Evolutionary conservation across 2,113 vertebrate species (phyloP).

Genomic region (Triplophysa tibetana): DNA sequence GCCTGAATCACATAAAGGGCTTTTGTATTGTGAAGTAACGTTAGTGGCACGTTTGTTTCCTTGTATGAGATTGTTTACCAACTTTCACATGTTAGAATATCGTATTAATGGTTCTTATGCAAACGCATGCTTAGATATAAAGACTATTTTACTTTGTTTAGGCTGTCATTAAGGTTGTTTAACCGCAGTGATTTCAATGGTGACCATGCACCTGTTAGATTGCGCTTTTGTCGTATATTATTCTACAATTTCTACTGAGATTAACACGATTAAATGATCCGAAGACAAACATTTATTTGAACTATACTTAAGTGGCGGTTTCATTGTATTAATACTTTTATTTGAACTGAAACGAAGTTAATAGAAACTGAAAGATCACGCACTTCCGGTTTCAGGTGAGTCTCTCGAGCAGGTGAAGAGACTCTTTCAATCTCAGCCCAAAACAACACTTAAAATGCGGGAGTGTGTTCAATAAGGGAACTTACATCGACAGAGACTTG

Average conservation of each 20-base stretch:
- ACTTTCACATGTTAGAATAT: background rate
- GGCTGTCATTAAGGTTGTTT: background rate
- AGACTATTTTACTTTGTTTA: background rate
- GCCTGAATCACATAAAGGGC: background rate
- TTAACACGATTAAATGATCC: background rate
- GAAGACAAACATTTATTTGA: background rate
- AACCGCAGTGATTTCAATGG: conserved; percentile 21
- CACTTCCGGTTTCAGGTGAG: conserved; percentile 73
- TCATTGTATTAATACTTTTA: background rate
- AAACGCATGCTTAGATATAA: background rate
- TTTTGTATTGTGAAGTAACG: conserved; percentile 11
- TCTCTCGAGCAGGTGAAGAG: conserved; percentile 47
- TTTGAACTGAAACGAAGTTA: conserved; percentile 12
- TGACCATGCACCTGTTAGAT: conserved; percentile 45
- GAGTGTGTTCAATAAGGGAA: background rate
- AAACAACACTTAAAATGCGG: conserved; percentile 11
- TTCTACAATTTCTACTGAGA: background rate
- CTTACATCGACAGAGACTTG: background rate
- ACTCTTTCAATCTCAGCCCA: background rate
- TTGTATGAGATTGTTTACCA: background rate
- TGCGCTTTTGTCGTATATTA: background rate
- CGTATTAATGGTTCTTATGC: background rate
- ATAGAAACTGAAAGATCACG: background rate
- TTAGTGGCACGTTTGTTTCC: conserved; percentile 2
- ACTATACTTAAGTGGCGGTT: background rate